Percentiles rank a stretch among this genome's conserved stretches.
Conservation (phyloP, 2,888 invertebrate species). For the Stenotaenia linearis region DNA sequence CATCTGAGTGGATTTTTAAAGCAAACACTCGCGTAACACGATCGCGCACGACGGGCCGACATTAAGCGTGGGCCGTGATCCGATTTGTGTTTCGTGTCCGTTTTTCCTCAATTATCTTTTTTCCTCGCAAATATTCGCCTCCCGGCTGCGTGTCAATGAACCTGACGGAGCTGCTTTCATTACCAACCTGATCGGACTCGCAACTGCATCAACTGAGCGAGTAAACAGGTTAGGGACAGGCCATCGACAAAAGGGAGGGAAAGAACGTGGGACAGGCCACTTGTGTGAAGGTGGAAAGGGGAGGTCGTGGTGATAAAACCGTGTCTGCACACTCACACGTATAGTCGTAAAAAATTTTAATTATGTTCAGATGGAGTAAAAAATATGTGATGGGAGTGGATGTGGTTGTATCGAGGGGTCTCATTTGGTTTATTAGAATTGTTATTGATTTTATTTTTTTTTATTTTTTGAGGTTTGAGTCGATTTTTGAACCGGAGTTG, state of each 20-base stretch:
- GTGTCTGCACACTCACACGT: neutral
- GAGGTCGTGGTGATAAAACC: neutral
- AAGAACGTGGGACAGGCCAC: neutral
- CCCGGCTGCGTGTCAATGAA: conserved; percentile 21
- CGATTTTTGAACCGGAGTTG: too few species aligned
- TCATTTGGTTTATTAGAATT: too few species aligned
- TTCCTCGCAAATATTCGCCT: conserved; percentile 13
- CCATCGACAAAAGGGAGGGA: conserved; percentile 20
- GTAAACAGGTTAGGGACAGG: conserved; percentile 24
- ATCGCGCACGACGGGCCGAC: neutral
- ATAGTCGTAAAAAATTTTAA: neutral
- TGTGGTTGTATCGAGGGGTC: too few species aligned
- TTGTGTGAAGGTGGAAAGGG: neutral
- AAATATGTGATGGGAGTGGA: too few species aligned
- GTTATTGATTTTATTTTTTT: too few species aligned
- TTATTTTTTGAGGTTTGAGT: too few species aligned
- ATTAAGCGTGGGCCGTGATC: neutral
- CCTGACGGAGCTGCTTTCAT: conserved; percentile 23
- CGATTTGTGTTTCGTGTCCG: neutral
- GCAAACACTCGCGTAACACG: neutral
- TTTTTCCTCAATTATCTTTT: neutral
- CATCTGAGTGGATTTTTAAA: neutral
- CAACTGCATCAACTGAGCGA: conserved; percentile 14
- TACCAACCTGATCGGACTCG: conserved; percentile 24
- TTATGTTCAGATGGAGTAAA: too few species aligned